Evolutionary conservation across 2,888 invertebrate species (phyloP).

Genomic region (Ophion ellenae): DNA sequence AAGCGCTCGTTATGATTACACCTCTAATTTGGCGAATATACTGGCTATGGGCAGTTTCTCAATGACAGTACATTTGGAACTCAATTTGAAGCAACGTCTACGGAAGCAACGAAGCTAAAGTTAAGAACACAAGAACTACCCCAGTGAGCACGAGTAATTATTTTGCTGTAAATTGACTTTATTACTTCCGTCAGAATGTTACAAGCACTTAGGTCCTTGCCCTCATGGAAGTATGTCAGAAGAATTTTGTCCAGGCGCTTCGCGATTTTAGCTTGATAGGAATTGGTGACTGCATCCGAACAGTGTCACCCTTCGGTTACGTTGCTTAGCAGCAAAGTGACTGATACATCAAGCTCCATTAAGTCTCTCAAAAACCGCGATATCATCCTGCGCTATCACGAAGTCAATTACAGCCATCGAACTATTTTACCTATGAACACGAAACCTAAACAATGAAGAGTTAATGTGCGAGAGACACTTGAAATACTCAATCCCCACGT

Average conservation of each 20-base stretch:
- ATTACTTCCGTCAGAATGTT: too few relatives aligned
- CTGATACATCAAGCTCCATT: not conserved
- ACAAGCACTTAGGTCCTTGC: not conserved
- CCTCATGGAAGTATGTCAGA: not conserved
- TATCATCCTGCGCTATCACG: not conserved
- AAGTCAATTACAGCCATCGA: not conserved
- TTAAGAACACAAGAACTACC: not conserved
- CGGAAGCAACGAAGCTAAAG: too few relatives aligned
- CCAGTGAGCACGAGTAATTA: not conserved
- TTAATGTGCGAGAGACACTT: not conserved
- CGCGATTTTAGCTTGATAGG: not conserved
- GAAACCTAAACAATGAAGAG: too few relatives aligned
- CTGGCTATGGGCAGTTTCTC: too few relatives aligned
- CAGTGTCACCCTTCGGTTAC: not conserved
- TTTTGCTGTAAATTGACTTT: not conserved
- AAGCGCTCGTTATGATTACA: too few relatives aligned
- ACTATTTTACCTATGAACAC: not conserved
- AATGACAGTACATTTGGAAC: too few relatives aligned
- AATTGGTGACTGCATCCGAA: not conserved
- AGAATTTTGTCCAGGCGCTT: not conserved
- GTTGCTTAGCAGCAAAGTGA: slow-evolving; percentile 17
- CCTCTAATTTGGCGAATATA: too few relatives aligned
- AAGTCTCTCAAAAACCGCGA: not conserved
- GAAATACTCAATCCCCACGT: not conserved
- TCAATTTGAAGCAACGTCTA: too few relatives aligned